Percentiles rank a stretch among this genome's conserved stretches.
These are phyloP conservation scores for Saccopteryx leptura DNA, from an alignment of 2,113 vertebrate genomes.

Conservation along the genomic window DNA sequence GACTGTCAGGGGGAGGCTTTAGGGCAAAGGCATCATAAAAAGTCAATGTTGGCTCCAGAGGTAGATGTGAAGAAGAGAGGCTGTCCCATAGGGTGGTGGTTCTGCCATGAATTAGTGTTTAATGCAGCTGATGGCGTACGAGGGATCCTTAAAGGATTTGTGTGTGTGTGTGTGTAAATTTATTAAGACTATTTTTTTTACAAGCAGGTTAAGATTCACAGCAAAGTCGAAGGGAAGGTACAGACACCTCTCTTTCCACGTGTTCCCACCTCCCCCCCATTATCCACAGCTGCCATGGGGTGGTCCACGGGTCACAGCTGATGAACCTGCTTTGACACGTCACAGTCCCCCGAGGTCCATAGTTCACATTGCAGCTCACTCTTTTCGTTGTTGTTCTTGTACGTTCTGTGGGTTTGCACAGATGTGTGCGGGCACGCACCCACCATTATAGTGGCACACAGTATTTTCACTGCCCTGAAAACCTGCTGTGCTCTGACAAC, in stretches of 20 bases:
- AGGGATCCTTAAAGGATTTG: neutral
- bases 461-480: neutral
- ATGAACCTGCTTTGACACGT: neutral
- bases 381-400: neutral
- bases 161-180: neutral
- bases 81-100: neutral
- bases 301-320: neutral
- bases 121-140: neutral
- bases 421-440: neutral
- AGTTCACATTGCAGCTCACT: neutral
- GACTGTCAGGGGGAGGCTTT: neutral
- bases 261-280: neutral
- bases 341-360: too few relatives aligned
- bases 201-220: neutral
- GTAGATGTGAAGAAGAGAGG: too few relatives aligned
- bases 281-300: neutral
- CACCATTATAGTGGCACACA: neutral
- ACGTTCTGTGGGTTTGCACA: neutral
- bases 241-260: neutral
- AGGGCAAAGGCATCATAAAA: neutral
- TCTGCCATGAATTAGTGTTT: neutral
- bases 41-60: neutral
- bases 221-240: neutral
- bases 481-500: neutral
- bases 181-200: neutral